A percentile compares a stretch with the other conserved stretches of the same genome.
Evolutionary conservation across 1,140 invertebrate species (phyloP).

Genomic region (Ips nitidus): DNA sequence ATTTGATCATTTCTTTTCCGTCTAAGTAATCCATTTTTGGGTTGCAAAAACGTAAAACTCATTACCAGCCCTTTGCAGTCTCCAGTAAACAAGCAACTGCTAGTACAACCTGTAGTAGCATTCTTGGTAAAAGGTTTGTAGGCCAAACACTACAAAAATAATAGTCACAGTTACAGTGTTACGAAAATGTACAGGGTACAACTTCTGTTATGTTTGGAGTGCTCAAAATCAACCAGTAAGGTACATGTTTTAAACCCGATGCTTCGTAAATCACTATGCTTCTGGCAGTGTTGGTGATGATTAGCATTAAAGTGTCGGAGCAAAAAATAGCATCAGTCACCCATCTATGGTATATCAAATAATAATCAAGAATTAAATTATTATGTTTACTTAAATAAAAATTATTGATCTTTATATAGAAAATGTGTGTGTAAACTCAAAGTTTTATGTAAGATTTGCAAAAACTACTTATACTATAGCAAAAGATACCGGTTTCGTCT

Average conservation of each 20-base stretch:
- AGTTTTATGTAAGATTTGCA: too few relatives aligned
- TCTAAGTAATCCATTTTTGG: slow-evolving; percentile 53
- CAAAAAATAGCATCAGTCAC: slow-evolving; percentile 60
- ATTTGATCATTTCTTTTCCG: slow-evolving; percentile 54
- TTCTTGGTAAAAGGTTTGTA: slow-evolving; percentile 43
- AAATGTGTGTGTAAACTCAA: too few relatives aligned
- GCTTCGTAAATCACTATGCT: slow-evolving; percentile 59
- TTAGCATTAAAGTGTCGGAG: slow-evolving; percentile 54
- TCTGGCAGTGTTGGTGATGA: slow-evolving; percentile 56
- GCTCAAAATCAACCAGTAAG: slow-evolving; percentile 56
- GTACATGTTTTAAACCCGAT: slow-evolving; percentile 55
- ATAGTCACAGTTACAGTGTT: not conserved
- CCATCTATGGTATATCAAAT: slow-evolving; percentile 50
- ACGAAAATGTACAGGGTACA: not conserved
- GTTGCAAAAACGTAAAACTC: slow-evolving; percentile 54
- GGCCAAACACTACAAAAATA: slow-evolving; percentile 50
- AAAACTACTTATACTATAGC: too few relatives aligned
- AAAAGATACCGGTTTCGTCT: slow-evolving; percentile 48
- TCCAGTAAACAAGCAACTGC: slow-evolving; percentile 54
- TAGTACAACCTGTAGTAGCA: slow-evolving; percentile 1
- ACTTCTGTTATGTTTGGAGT: slow-evolving; percentile 54
- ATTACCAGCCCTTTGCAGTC: slow-evolving; percentile 55
- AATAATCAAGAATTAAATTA: not conserved
- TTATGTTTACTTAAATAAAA: too few relatives aligned
- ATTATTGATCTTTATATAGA: too few relatives aligned